Conservation (phyloP, 2,888 invertebrate genomes). For the Epirrhoe tristata region DNA sequence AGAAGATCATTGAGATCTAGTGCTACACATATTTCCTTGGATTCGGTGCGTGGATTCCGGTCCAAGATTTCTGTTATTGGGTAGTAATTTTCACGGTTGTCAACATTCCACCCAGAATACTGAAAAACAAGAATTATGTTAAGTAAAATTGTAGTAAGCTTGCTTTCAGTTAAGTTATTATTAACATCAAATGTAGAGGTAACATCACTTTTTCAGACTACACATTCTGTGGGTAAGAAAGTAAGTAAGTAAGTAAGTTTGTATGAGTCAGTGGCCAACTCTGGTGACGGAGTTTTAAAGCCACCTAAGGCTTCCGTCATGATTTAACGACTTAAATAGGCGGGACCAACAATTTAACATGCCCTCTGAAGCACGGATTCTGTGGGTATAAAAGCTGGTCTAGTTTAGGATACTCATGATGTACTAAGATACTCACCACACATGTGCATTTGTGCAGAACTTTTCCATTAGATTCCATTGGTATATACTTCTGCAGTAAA, state of each 20-base stretch:
- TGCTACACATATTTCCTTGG: slow-evolving; percentile 84
- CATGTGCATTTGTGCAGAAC: slow-evolving; percentile 86
- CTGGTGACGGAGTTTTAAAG: no score
- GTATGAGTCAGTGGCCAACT: no score
- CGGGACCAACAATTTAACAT: no score
- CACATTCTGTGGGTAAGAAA: neutral
- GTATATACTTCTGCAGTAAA: slow-evolving; percentile 88
- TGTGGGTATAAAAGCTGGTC: neutral
- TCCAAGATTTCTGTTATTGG: slow-evolving; percentile 85
- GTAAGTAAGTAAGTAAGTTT: no score
- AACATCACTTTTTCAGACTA: neutral
- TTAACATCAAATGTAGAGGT: no score
- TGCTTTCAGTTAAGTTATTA: neutral
- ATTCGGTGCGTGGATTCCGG: slow-evolving; percentile 80
- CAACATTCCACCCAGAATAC: slow-evolving; percentile 87
- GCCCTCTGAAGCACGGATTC: no score
- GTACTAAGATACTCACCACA: slow-evolving; percentile 75
- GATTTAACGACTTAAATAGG: no score
- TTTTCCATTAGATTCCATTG: slow-evolving; percentile 85
- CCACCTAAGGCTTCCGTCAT: no score
- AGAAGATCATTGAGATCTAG: slow-evolving; percentile 84
- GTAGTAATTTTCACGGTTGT: slow-evolving; percentile 86
- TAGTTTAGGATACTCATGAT: neutral
- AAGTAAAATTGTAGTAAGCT: neutral
- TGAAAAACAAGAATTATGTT: slow-evolving; percentile 60